phyloP scores from a whole-genome alignment of 2,888 invertebrate species.

The Xanthia icteritia region DNA sequence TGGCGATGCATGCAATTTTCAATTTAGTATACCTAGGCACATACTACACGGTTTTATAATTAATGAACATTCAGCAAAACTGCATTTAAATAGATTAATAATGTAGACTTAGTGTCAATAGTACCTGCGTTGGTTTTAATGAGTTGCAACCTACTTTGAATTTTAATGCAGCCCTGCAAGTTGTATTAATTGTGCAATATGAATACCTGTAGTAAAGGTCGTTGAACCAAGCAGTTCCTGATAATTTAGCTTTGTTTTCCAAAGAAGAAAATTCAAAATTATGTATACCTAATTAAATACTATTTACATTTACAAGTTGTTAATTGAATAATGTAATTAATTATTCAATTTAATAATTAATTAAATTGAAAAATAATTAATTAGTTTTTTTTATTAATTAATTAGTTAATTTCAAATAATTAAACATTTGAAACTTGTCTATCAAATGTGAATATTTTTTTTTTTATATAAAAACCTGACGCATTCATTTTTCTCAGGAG shows the following conservation, averaged over 20 bases:
- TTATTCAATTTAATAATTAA: no score
- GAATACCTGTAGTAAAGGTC: slow-evolving; percentile 10
- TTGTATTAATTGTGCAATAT: slow-evolving; percentile 43
- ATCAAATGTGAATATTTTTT: neutral
- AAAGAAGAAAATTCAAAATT: neutral
- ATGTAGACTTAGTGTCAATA: slow-evolving; percentile 41
- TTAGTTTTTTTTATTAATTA: no score
- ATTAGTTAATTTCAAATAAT: no score
- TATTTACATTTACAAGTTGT: no score
- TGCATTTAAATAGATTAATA: slow-evolving; percentile 47
- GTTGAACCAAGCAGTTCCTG: slow-evolving; percentile 5
- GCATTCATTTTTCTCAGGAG: neutral
- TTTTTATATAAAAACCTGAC: neutral
- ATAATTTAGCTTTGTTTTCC: neutral
- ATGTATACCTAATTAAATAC: neutral
- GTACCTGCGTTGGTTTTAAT: slow-evolving; percentile 58
- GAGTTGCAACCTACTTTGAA: slow-evolving; percentile 49
- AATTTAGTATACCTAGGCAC: neutral
- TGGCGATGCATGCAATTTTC: neutral
- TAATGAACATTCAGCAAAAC: slow-evolving; percentile 25
- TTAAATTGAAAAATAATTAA: no score
- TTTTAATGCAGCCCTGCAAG: slow-evolving; percentile 44
- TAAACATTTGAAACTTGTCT: neutral
- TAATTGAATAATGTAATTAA: no score
- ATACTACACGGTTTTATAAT: neutral